Conservation (phyloP, 1,140 invertebrate genomes). For the Arion vulgaris region DNA sequence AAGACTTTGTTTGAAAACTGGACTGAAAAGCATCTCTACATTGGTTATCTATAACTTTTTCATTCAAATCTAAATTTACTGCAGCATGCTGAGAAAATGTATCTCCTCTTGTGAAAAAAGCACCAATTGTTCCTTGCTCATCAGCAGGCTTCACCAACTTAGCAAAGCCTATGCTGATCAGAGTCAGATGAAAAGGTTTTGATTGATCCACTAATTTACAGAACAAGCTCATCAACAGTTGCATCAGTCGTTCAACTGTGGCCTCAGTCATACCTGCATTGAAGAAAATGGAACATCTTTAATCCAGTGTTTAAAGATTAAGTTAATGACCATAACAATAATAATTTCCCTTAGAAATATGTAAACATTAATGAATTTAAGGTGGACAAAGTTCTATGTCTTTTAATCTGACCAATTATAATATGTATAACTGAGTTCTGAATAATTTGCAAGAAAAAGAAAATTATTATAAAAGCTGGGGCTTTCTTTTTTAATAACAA, state of each 20-base stretch:
- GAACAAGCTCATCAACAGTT: conserved; percentile 48
- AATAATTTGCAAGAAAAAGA: too few relatives aligned
- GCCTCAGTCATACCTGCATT: conserved; percentile 41
- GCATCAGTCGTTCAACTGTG: conserved; percentile 35
- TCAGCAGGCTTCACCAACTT: conserved; percentile 44
- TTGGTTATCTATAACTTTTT: neutral
- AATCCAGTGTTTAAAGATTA: too few relatives aligned
- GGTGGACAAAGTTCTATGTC: too few relatives aligned
- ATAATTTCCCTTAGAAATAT: too few relatives aligned
- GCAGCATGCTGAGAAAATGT: neutral
- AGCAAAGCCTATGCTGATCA: conserved; percentile 56
- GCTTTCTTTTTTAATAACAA: too few relatives aligned
- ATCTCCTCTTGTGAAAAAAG: neutral
- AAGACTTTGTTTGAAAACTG: neutral
- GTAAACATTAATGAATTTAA: too few relatives aligned
- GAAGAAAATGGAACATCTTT: conserved; percentile 10
- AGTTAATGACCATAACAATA: too few relatives aligned
- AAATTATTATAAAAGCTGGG: too few relatives aligned
- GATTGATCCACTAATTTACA: conserved; percentile 50
- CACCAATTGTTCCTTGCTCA: neutral
- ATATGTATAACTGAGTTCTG: too few relatives aligned
- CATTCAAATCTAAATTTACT: neutral
- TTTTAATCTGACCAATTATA: too few relatives aligned
- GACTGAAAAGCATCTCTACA: neutral
- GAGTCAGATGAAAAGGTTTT: conserved; percentile 53